Conservation (phyloP, 2,888 invertebrate species). For the Chaitophorus viminalis region DNA sequence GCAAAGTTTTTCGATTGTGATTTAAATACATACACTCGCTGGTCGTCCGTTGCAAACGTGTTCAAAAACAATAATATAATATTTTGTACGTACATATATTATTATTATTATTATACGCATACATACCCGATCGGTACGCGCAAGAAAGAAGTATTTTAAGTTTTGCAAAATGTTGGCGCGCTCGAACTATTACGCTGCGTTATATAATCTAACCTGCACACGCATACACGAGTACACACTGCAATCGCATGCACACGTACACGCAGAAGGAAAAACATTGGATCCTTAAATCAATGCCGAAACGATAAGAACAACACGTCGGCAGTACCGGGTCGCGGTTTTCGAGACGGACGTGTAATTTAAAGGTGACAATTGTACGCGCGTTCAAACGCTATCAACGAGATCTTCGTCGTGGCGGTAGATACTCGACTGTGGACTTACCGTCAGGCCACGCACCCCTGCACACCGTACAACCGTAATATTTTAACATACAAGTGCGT, state of each 20-base stretch:
- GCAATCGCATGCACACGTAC: neutral
- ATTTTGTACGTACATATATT: neutral
- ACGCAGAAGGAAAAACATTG: too few species aligned
- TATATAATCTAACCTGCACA: neutral
- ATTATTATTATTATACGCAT: too few species aligned
- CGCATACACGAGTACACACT: neutral
- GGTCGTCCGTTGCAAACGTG: neutral
- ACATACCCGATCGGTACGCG: neutral
- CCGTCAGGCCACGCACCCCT: neutral
- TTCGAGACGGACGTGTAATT: too few species aligned
- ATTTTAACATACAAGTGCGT: too few species aligned
- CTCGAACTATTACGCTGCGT: neutral
- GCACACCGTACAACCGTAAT: neutral
- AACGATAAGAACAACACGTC: too few species aligned
- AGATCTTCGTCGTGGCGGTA: too few species aligned
- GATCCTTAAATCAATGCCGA: too few species aligned
- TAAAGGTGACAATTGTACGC: too few species aligned
- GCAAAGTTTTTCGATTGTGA: slow-evolving; percentile 23
- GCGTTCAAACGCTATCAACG: too few species aligned
- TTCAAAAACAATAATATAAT: neutral
- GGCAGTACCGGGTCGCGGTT: too few species aligned
- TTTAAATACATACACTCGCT: neutral
- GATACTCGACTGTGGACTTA: too few species aligned
- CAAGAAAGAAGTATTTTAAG: neutral
- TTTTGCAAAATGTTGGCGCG: neutral